phyloP scores from a whole-genome alignment of 2,797 vertebrate genomes.

The Lutra lutra region DNA sequence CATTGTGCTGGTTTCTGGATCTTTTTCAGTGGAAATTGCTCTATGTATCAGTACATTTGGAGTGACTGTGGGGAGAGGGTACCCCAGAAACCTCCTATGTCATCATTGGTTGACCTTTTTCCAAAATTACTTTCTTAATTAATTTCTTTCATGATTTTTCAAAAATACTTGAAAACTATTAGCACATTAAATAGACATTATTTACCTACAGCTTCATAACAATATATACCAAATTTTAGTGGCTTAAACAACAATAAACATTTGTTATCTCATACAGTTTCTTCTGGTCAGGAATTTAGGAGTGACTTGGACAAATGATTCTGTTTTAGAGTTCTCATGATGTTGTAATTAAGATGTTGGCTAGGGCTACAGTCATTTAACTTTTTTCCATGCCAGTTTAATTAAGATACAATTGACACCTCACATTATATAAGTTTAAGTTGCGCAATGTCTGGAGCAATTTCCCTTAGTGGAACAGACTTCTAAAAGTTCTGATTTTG shows the following conservation, averaged over 20 bases:
- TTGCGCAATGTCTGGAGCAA: no score
- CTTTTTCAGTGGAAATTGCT: no score
- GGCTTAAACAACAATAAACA: neutral
- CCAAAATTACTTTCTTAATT: constrained; percentile 16
- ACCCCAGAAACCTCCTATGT: no score
- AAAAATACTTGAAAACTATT: neutral
- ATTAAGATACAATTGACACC: no score
- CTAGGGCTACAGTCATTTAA: neutral
- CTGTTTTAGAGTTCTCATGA: neutral
- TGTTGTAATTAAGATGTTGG: neutral
- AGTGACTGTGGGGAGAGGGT: no score
- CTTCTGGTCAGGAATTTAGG: neutral
- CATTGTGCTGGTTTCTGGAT: no score
- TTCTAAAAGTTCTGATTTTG: no score
- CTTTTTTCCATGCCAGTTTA: neutral
- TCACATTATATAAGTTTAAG: no score
- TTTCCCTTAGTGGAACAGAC: no score
- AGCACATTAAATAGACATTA: neutral
- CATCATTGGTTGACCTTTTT: no score
- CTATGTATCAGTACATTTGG: no score
- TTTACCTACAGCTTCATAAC: neutral
- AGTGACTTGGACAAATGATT: neutral
- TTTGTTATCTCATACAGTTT: neutral
- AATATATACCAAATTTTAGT: neutral
- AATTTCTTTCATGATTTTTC: neutral